These are phyloP conservation scores for Nudaria mundana DNA, from an alignment of 2,888 invertebrate genomes.

Conservation along the genomic window DNA sequence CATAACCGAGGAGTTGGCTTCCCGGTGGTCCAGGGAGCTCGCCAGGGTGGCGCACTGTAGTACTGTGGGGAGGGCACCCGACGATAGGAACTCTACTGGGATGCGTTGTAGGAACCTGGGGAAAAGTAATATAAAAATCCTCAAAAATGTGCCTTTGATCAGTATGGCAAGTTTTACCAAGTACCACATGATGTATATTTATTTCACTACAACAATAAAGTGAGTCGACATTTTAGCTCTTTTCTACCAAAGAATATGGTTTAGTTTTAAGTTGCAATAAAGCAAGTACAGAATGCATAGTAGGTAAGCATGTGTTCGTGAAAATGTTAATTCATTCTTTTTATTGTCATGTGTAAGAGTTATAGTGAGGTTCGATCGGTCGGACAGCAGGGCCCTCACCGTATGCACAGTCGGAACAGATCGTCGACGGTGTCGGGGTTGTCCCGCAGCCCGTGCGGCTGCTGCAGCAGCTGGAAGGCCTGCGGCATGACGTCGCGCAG, in stretches of 20 bases:
- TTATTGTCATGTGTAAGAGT: no score
- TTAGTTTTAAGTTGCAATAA: no score
- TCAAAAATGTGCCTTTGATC: no score
- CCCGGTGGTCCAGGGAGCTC: conserved; percentile 93
- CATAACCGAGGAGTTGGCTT: conserved; percentile 97
- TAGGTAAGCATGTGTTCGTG: no score
- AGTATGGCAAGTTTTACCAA: no score
- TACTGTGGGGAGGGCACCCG: conserved; percentile 86
- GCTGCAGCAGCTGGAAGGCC: conserved; percentile 90
- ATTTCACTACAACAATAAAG: no score
- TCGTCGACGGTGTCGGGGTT: conserved; percentile 99
- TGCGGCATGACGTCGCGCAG: conserved; percentile 90
- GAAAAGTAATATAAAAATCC: neutral
- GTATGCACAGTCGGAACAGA: conserved; percentile 91
- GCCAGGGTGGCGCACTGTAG: conserved; percentile 92
- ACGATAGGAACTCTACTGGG: conserved; percentile 90
- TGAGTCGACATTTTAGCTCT: no score
- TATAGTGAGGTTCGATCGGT: no score
- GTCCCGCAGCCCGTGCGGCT: conserved; percentile 89
- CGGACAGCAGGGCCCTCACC: conserved; percentile 63
- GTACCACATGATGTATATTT: no score
- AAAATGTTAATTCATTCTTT: no score
- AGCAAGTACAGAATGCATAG: no score
- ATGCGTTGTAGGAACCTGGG: conserved; percentile 91
- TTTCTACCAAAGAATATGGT: no score